A percentile compares a stretch with the other conserved stretches of the same genome.
phyloP scores from a whole-genome alignment of 2,113 vertebrate species.

The Lepus europaeus region DNA sequence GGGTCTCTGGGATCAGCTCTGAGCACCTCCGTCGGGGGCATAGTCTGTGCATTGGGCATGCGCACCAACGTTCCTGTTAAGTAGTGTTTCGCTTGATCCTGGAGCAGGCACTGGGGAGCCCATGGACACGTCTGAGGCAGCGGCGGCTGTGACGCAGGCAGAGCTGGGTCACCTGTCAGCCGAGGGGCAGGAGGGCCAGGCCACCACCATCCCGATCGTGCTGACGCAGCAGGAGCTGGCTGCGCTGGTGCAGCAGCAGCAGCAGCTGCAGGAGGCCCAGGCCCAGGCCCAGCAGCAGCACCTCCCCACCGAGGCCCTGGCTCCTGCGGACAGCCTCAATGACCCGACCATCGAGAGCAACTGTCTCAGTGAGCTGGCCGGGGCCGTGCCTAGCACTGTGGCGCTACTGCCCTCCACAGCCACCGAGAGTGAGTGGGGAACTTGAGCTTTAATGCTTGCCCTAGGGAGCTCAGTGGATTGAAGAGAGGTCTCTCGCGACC shows the following conservation, averaged over 20 bases:
- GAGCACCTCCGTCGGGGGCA: fast-evolving
- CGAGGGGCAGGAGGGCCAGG: slow-evolving; percentile 87
- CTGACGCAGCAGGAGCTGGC: slow-evolving; percentile 94
- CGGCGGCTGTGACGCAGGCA: slow-evolving; percentile 73
- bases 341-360: slow-evolving; percentile 94
- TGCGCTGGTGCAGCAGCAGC: slow-evolving; percentile 93
- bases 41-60: neutral
- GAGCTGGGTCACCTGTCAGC: slow-evolving; percentile 83
- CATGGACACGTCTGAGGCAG: slow-evolving; percentile 83
- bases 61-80: neutral
- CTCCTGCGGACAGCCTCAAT: slow-evolving; percentile 95
- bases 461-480: neutral
- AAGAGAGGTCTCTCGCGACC: neutral
- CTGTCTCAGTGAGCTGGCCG: slow-evolving; percentile 91
- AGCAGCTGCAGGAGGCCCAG: slow-evolving; percentile 93
- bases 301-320: slow-evolving; percentile 93
- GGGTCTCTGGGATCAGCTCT: neutral
- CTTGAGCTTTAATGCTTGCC: neutral
- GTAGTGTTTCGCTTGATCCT: neutral
- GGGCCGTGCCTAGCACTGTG: slow-evolving; percentile 88
- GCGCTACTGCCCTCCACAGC: slow-evolving; percentile 90
- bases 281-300: slow-evolving; percentile 83
- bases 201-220: slow-evolving; percentile 92
- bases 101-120: slow-evolving; percentile 89
- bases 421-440: slow-evolving; percentile 89